These are phyloP conservation scores for Papilio glaucus DNA, from an alignment of 1,140 invertebrate genomes.

Conservation along the genomic window DNA sequence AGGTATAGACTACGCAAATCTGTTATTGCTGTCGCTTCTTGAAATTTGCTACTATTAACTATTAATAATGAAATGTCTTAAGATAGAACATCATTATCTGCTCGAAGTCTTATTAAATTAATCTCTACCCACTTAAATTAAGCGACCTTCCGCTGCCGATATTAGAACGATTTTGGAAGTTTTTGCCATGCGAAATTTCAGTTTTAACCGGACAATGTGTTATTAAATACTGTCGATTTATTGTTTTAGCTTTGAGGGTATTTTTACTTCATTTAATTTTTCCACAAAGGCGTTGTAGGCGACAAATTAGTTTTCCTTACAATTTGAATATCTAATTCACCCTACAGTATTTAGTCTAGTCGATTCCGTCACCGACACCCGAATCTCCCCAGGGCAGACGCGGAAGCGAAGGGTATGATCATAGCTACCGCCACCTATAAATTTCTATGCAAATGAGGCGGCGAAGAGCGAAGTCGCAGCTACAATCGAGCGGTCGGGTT, in stretches of 20 bases:
- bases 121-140: too few species aligned
- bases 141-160: too few species aligned
- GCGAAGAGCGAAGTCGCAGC: conserved; percentile 64
- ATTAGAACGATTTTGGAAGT: too few species aligned
- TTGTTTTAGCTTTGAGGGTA: neutral
- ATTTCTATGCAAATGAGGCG: conserved; percentile 77
- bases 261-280: neutral
- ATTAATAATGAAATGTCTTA: too few species aligned
- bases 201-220: too few species aligned
- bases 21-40: too few species aligned
- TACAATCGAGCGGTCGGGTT: conserved; percentile 64
- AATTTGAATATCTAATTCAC: conserved; percentile 24
- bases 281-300: neutral
- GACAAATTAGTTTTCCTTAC: conserved; percentile 10
- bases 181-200: too few species aligned
- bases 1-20: too few species aligned
- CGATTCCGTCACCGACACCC: neutral
- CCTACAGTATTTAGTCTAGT: conserved; percentile 3
- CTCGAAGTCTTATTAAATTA: too few species aligned
- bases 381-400: conserved; percentile 23
- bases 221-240: neutral
- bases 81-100: too few species aligned
- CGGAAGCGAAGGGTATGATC: conserved; percentile 12
- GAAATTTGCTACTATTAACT: too few species aligned
- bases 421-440: conserved; percentile 51